Conservation (phyloP, 1,140 invertebrate species). For the Drosophila santomea region DNA sequence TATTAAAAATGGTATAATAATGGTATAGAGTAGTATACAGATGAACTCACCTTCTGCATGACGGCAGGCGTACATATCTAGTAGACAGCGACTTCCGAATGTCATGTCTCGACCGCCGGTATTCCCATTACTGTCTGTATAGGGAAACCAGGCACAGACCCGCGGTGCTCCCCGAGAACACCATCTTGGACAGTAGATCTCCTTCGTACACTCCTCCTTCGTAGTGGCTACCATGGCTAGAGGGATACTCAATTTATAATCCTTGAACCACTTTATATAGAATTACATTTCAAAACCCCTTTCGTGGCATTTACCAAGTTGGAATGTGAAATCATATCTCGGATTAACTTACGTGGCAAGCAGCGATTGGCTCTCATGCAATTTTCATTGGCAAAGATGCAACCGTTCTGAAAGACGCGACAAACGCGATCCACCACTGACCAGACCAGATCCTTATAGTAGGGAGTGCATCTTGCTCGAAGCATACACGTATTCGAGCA, state of each 20-base stretch:
- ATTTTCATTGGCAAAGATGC: slow-evolving; percentile 47
- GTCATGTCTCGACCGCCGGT: neutral
- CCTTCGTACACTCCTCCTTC: slow-evolving; percentile 21
- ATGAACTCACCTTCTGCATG: slow-evolving; percentile 24
- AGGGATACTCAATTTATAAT: too few species aligned
- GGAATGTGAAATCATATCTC: too few species aligned
- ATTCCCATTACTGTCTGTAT: slow-evolving; percentile 16
- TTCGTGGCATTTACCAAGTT: slow-evolving; percentile 17
- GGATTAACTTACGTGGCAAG: slow-evolving; percentile 25
- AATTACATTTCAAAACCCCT: neutral
- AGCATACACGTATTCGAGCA: slow-evolving; percentile 33
- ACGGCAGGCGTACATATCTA: slow-evolving; percentile 32
- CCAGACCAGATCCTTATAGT: slow-evolving; percentile 41
- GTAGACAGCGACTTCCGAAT: slow-evolving; percentile 31
- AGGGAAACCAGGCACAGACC: slow-evolving; percentile 44
- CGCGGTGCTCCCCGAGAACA: slow-evolving; percentile 1
- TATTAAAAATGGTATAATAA: neutral
- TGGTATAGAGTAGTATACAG: neutral
- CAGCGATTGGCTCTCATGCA: slow-evolving; percentile 47
- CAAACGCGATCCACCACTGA: slow-evolving; percentile 31
- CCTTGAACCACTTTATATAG: too few species aligned
- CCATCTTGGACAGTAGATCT: slow-evolving; percentile 20
- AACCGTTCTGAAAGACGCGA: slow-evolving; percentile 57
- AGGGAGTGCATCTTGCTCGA: slow-evolving; percentile 37
- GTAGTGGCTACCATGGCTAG: slow-evolving; percentile 17